These are phyloP conservation scores for Geopemphigus sp. DNA, from an alignment of 1,140 invertebrate genomes.

Conservation along the genomic window DNA sequence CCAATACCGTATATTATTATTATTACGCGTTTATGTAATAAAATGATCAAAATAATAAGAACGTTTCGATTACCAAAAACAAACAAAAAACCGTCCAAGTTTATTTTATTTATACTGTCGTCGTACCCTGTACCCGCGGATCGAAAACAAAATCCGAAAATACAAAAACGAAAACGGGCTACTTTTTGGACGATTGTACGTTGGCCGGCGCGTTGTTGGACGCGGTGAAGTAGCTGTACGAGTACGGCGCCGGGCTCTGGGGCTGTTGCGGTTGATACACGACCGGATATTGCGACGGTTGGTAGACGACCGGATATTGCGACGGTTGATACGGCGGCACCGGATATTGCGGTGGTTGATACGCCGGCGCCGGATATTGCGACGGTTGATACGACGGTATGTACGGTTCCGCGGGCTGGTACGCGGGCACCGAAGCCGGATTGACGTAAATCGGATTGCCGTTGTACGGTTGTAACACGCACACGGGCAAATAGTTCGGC, in stretches of 20 bases:
- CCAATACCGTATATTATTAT: background rate
- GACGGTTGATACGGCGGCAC: background rate
- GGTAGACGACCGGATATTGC: background rate
- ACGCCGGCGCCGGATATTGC: background rate
- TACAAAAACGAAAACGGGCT: background rate
- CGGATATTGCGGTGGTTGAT: background rate
- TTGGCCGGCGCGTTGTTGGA: background rate
- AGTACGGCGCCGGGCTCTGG: background rate
- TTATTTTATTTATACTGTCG: no score
- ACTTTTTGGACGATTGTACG: background rate
- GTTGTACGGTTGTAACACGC: constrained; percentile 6
- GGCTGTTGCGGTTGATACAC: constrained; percentile 9
- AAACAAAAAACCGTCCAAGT: background rate
- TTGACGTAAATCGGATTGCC: background rate
- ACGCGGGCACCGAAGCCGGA: background rate
- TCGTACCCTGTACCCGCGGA: no score
- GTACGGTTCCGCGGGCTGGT: background rate
- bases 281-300: constrained; percentile 1
- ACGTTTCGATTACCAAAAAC: background rate
- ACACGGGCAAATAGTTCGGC: constrained; percentile 19
- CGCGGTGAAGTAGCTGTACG: constrained; percentile 19
- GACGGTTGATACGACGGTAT: background rate
- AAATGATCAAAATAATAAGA: background rate
- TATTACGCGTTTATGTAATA: no score
- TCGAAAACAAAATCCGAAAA: no score